These are phyloP conservation scores for Engraulis encrasicolus DNA, from an alignment of 2,113 vertebrate species.

Conservation along the genomic window DNA sequence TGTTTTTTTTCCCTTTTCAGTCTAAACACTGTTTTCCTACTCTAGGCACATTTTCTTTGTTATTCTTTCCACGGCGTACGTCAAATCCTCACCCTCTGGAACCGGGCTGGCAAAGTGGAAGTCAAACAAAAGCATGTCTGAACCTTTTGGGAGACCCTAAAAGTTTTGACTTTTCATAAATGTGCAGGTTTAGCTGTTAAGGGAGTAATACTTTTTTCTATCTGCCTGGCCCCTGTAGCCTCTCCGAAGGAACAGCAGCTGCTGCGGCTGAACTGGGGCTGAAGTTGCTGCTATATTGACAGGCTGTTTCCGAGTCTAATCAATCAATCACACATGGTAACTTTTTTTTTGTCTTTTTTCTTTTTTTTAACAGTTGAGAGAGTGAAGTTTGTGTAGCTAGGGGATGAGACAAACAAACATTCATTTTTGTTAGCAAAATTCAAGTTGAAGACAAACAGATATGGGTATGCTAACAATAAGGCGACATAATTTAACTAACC, in stretches of 20 bases:
- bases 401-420: background rate
- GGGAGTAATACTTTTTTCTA: background rate
- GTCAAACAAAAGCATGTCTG: background rate
- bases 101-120: background rate
- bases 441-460: background rate
- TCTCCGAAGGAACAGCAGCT: background rate
- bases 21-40: background rate
- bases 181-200: background rate
- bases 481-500: no score
- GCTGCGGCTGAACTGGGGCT: background rate
- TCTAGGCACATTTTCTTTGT: background rate
- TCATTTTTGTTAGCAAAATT: background rate
- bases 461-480: no score
- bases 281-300: background rate
- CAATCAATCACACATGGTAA: background rate
- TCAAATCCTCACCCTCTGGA: background rate
- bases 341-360: background rate
- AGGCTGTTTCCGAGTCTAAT: background rate
- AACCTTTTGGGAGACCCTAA: background rate
- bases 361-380: background rate
- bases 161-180: conserved; percentile 5
- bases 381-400: background rate
- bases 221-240: background rate
- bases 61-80: background rate
- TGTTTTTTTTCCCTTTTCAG: no score